Percentiles rank a stretch among this genome's conserved stretches.
These are phyloP conservation scores for Nyleta sp. DNA, from an alignment of 2,888 invertebrate genomes.

Conservation along the genomic window DNA sequence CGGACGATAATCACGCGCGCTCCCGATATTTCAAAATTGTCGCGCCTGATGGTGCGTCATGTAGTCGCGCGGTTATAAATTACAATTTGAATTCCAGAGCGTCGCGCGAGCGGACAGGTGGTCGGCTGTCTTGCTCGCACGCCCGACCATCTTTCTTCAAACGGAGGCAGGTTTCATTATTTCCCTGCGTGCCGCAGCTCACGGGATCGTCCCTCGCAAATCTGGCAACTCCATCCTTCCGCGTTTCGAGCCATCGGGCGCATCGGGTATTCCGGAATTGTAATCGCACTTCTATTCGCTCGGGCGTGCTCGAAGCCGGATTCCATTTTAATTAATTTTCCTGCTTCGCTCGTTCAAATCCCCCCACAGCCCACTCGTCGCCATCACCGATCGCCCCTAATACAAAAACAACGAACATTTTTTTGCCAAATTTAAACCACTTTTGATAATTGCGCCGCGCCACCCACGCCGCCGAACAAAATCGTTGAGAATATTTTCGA, in stretches of 20 bases:
- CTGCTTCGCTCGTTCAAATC: slow-evolving; percentile 57
- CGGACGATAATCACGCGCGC: slow-evolving; percentile 27
- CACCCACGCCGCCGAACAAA: no score
- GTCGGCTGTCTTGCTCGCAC: slow-evolving; percentile 40
- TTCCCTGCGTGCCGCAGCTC: slow-evolving; percentile 27
- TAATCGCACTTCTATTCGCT: slow-evolving; percentile 76
- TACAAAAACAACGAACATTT: slow-evolving; percentile 48
- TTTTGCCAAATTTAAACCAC: slow-evolving; percentile 48
- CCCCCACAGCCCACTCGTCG: slow-evolving; percentile 46
- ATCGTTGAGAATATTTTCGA: slow-evolving; percentile 10
- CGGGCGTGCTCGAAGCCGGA: slow-evolving; percentile 67
- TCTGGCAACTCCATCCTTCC: slow-evolving; percentile 65
- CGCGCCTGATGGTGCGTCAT: slow-evolving; percentile 29
- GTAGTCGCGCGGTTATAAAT: slow-evolving; percentile 78
- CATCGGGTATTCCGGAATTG: slow-evolving; percentile 78
- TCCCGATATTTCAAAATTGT: slow-evolving; percentile 8
- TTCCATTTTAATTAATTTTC: slow-evolving; percentile 80
- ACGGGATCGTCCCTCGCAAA: slow-evolving; percentile 56
- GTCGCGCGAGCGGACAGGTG: slow-evolving; percentile 62
- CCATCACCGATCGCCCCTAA: slow-evolving; percentile 47
- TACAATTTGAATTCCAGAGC: slow-evolving; percentile 79
- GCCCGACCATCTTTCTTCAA: slow-evolving; percentile 58
- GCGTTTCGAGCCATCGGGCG: slow-evolving; percentile 68
- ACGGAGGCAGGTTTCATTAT: slow-evolving; percentile 57
- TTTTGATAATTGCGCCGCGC: slow-evolving; percentile 50